Conservation (phyloP, 92 coral and sea anemone genomes). For the Scolanthus callimorphus region DNA sequence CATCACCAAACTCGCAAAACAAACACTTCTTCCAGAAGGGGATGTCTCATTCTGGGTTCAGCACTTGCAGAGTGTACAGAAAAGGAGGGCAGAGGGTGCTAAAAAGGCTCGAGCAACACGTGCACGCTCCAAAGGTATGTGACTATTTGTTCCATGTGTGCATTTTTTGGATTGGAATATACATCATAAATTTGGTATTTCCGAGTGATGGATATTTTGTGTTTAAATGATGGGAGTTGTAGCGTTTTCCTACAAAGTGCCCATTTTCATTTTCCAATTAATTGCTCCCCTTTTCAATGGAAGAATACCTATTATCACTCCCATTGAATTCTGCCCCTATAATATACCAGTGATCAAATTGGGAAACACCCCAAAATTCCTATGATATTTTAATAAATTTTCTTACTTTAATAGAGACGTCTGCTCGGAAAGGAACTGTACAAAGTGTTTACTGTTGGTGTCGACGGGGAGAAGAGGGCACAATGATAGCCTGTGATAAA, state of each 20-base stretch:
- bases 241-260: no score
- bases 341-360: no score
- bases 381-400: neutral
- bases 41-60: conserved; percentile 37
- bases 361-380: no score
- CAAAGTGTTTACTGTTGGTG: conserved; percentile 16
- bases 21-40: conserved; percentile 32
- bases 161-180: neutral
- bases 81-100: conserved; percentile 39
- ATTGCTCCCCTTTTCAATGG: no score
- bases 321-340: no score
- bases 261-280: no score
- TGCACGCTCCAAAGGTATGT: conserved; percentile 11
- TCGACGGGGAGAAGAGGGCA: conserved; percentile 3
- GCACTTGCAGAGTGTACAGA: conserved; percentile 24
- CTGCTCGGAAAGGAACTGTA: neutral
- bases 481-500: conserved; percentile 13
- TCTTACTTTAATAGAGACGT: neutral
- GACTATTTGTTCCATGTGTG: neutral
- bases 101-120: conserved; percentile 30
- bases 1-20: conserved; percentile 29
- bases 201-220: no score
- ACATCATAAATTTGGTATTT: no score
- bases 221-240: no score
- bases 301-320: no score